Percentiles rank a stretch among this genome's conserved stretches.
These are phyloP conservation scores for Antennarius striatus DNA, from an alignment of 2,113 vertebrate genomes.

Conservation along the genomic window DNA sequence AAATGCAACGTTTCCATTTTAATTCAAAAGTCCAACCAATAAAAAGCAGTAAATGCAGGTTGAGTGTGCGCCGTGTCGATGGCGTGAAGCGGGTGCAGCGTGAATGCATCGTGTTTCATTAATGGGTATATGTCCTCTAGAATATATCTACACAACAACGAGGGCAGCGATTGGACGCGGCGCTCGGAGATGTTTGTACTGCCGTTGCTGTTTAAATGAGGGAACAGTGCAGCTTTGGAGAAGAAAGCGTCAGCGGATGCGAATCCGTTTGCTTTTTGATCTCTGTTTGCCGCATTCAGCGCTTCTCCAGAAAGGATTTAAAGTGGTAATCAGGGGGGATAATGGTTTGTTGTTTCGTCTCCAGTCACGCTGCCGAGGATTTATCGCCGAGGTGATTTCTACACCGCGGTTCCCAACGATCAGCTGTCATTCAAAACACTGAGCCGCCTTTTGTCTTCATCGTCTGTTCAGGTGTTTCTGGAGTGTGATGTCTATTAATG, in stretches of 20 bases:
- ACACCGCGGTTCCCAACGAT: conserved; percentile 11
- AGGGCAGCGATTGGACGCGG: conserved; percentile 3
- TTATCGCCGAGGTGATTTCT: conserved; percentile 26
- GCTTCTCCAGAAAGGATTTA: conserved; percentile 44
- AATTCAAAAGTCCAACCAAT: conserved; percentile 44
- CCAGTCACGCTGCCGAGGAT: conserved; percentile 6
- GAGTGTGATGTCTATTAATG: background rate
- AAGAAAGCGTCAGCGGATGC: conserved; percentile 54
- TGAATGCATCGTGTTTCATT: conserved; percentile 12
- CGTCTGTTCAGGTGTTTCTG: conserved; percentile 8
- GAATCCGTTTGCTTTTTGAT: conserved; percentile 47
- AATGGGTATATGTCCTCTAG: conserved; percentile 19
- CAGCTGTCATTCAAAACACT: conserved; percentile 47
- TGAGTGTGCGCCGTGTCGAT: conserved; percentile 33
- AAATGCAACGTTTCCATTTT: conserved; percentile 38
- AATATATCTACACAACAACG: conserved; percentile 10
- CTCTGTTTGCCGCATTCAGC: conserved; percentile 42
- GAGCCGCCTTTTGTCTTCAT: background rate
- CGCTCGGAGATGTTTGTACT: conserved; percentile 10
- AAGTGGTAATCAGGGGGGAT: conserved; percentile 56
- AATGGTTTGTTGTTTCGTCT: conserved; percentile 49
- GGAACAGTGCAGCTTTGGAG: conserved; percentile 19
- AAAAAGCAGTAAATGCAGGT: conserved; percentile 11
- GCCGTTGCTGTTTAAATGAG: conserved; percentile 42
- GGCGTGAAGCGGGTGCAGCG: background rate